Base-by-base conservation (phyloP, 2,888 invertebrate genomes). In the Glyphotaelius pellucidus region DNA sequence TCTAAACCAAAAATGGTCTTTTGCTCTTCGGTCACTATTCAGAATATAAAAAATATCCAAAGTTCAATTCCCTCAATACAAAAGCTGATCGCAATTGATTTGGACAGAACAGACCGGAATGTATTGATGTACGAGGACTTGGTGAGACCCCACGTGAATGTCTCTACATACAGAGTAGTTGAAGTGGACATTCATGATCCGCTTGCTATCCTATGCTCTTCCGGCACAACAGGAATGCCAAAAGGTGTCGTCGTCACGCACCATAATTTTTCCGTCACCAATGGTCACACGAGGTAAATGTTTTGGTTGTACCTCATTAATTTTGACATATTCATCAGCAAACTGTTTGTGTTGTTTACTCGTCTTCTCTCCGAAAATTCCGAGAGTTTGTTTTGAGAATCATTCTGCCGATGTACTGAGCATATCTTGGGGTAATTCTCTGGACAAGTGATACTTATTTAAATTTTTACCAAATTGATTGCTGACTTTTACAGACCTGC, bases 1-100 rank as follows among this genome's bases (percentile, higher is more conserved):
- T 97, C 97, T 0, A 97, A 97, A 94, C 98, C 98, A 89, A 97
- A 97, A 94, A 95, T 97, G 81, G 96, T 98, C 94, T 97, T 98
- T 94, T 96, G 97, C 80, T 97, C 98, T 0, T 95, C 96, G 12
- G 94, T 95, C 80, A 96, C 97, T 4, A 95, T 97, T 12, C 95
- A 96, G 93, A 96, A 96, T 93, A 95, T 97, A 92, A 94, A 96
- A 91, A 96, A 96, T 90, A 96, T 96, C 91, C 95, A 96, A 91
- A 95, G 96, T 93, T 95, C 96, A 38, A 95, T 96, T 93, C 94
- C 96, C 7, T 96, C 95, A 94, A 95, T 97, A 15, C 95, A 97
- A 93, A 96, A 96, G 92, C 94, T 97, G 14, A 95, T 97, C 86
- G 94, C 96, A 19, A 96, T 97, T 94, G 97, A 96, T 42, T 96